A percentile compares a stretch with the other conserved stretches of the same genome.
phyloP scores from a whole-genome alignment of 2,113 vertebrate species.

The Ursus arctos region DNA sequence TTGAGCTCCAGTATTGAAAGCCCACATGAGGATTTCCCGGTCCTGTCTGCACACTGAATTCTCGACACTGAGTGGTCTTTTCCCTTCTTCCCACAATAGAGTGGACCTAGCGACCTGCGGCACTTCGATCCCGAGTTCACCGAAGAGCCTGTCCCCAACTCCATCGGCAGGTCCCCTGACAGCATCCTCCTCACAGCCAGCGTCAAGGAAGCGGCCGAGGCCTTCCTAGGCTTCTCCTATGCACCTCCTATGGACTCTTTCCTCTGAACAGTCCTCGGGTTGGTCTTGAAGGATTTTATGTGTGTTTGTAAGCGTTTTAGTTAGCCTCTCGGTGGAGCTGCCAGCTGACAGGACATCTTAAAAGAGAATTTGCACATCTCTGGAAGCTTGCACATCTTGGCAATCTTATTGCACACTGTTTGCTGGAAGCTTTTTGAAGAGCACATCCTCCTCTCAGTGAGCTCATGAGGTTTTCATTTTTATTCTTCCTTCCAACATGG shows the following conservation, averaged over 20 bases:
- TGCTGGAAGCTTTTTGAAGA: slow-evolving; percentile 88
- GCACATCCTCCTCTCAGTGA: slow-evolving; percentile 87
- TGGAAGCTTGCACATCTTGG: slow-evolving; percentile 91
- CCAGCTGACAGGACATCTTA: slow-evolving; percentile 86
- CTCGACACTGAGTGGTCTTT: not conserved
- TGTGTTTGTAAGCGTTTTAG: slow-evolving; percentile 66
- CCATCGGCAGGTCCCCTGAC: slow-evolving; percentile 96
- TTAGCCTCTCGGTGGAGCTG: slow-evolving; percentile 85
- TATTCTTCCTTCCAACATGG: slow-evolving; percentile 88
- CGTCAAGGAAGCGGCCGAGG: slow-evolving; percentile 96
- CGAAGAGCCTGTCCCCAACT: slow-evolving; percentile 97
- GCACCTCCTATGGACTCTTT: slow-evolving; percentile 98
- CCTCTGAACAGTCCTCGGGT: slow-evolving; percentile 87
- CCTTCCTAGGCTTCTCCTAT: slow-evolving; percentile 98
- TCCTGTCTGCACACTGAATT: not conserved
- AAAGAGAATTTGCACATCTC: slow-evolving; percentile 95
- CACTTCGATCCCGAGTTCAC: slow-evolving; percentile 99
- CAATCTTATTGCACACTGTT: slow-evolving; percentile 88
- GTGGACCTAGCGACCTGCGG: slow-evolving; percentile 96
- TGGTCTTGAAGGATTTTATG: slow-evolving; percentile 36
- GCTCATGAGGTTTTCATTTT: slow-evolving; percentile 85
- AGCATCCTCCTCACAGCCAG: slow-evolving; percentile 95
- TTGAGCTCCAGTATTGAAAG: not conserved
- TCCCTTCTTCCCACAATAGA: slow-evolving; percentile 86
- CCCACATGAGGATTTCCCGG: not conserved